phyloP scores from a whole-genome alignment of 2,888 invertebrate species.

The Lasioglossum marginatum region DNA sequence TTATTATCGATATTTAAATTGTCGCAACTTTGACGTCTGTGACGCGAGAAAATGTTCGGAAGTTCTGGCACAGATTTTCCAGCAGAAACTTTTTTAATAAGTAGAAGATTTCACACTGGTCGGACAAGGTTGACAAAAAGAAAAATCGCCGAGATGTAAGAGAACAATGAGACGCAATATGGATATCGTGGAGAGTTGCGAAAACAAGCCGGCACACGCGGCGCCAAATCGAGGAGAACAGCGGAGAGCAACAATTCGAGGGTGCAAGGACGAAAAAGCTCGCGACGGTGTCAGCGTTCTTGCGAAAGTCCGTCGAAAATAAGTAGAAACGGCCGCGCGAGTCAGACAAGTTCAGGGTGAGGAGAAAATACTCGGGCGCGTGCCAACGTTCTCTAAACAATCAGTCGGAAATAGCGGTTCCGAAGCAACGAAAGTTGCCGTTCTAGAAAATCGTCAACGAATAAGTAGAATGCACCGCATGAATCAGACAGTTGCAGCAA shows the following conservation, averaged over 20 bases:
- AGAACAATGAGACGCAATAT: not conserved
- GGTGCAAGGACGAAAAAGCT: not conserved
- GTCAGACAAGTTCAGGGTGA: slow-evolving; percentile 20
- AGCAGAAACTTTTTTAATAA: not conserved
- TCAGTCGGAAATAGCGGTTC: not conserved
- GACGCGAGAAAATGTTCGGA: too few relatives aligned
- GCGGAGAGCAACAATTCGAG: not conserved
- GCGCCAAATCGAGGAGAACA: not conserved
- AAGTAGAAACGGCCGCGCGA: slow-evolving; percentile 7
- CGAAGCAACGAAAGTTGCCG: not conserved
- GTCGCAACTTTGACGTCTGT: too few relatives aligned
- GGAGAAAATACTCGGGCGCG: not conserved
- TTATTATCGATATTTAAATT: not conserved
- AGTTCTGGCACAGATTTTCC: too few relatives aligned
- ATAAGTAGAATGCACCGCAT: not conserved
- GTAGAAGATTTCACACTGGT: not conserved
- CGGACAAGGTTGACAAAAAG: not conserved
- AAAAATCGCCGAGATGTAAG: not conserved
- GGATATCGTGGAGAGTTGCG: not conserved
- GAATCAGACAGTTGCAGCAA: not conserved
- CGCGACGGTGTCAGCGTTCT: not conserved
- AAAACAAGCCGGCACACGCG: not conserved
- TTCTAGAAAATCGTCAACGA: not conserved
- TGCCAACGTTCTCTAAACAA: slow-evolving; percentile 10
- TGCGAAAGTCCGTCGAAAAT: not conserved